Evolutionary conservation across 2,113 vertebrate genomes (phyloP), one percentile per base, ranked within the genome.

Genomic region (Addax nasomaculatus): DNA sequence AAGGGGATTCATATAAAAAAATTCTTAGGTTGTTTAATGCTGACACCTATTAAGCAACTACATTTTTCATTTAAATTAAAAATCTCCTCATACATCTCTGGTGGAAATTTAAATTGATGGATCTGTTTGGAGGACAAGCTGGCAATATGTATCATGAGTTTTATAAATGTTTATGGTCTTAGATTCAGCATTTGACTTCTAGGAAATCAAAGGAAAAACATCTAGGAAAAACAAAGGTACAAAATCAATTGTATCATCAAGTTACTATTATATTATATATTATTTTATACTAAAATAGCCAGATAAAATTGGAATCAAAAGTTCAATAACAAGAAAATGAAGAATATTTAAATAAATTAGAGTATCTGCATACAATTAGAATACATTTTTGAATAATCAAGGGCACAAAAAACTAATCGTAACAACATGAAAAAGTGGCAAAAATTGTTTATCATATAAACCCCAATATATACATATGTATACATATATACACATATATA

Each of bases 31-130:
- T 93, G 33, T n/a, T 96, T n/a, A 93, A 45, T 87, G 51, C 81
- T 96, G 45, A 93, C 49, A 93, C 16, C 39, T 73, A 89, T 84
- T 93, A 90, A 92, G 33, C 39, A 93, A 90, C 92, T 92, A 89
- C 25, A 62, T 33, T 90, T 95, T 58, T 87, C 86, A 45, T 81
- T 96, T 95, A 96, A 95, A 92, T 93, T 87, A 87, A 97, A 96
- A 97, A 92, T 80, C 10, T 58, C 43, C 70, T 96, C 62, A 51
- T 47, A 93, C n/a, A 95, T 95, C 79, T 93, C 55, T 79, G 25
- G 17, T 53, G 23, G 16, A 96, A 90, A 95, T 86, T 95, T 96
- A 96, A 97, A 97, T 80, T 67, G 47, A 84, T 25, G 95, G 84
- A 90, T 90, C 29, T 95, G 62, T 87, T 93, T 89, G n/a, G 39